Conservation (phyloP, 2,888 invertebrate species). For the Caenorhabditis sp. region DNA sequence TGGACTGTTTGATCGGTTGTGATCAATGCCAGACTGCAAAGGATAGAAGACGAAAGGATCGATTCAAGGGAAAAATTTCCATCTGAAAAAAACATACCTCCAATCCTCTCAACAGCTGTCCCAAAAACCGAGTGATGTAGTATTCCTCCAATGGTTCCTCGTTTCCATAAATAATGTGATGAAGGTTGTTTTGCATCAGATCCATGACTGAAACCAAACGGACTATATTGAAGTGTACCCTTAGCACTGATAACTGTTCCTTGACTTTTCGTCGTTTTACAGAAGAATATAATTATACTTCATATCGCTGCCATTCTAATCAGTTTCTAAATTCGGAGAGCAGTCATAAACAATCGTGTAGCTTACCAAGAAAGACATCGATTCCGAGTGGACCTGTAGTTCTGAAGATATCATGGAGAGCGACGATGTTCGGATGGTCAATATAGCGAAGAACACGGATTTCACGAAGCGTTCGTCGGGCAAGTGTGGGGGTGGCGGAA, state of each 20-base stretch:
- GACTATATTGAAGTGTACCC: constrained; percentile 9
- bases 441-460: constrained; percentile 81
- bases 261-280: not conserved
- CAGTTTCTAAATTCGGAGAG: not conserved
- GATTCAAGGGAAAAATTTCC: too few species aligned
- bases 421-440: constrained; percentile 79
- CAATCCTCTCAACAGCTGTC: constrained; percentile 78
- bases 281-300: too few species aligned
- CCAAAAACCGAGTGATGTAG: constrained; percentile 74
- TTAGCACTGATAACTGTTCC: constrained; percentile 10
- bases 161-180: constrained; percentile 79
- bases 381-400: constrained; percentile 80
- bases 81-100: constrained; percentile 70
- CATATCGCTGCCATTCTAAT: not conserved
- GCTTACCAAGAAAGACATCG: constrained; percentile 78
- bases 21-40: too few species aligned
- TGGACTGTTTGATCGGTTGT: constrained; percentile 50
- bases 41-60: not conserved
- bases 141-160: constrained; percentile 75
- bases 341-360: constrained; percentile 26
- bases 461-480: constrained; percentile 79
- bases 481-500: constrained; percentile 81
- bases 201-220: constrained; percentile 79
- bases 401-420: constrained; percentile 79
- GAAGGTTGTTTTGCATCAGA: constrained; percentile 80